A percentile compares a stretch with the other conserved stretches of the same genome.
Conservation (phyloP, 2,797 vertebrate species). For the Mus minutoides region DNA sequence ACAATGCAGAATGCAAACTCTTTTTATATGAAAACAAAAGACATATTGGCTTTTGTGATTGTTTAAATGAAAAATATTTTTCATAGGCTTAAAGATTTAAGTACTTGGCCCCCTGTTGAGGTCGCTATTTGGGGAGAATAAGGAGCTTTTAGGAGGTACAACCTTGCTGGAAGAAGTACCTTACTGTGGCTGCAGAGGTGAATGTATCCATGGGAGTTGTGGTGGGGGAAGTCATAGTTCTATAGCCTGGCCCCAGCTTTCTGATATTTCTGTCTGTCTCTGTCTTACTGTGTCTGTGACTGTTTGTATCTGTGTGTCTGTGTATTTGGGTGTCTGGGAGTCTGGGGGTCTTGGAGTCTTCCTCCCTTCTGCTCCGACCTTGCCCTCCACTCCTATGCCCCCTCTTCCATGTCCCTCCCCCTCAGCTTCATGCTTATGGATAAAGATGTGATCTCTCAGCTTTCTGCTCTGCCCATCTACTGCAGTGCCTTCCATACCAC, state of each 20-base stretch:
- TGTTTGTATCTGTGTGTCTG: neutral
- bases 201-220: neutral
- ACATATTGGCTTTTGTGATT: neutral
- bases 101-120: neutral
- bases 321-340: neutral
- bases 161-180: neutral
- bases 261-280: neutral
- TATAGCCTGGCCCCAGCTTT: neutral
- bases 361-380: neutral
- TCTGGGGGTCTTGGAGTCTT: neutral
- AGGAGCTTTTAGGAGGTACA: neutral
- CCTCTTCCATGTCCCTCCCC: rapidly evolving
- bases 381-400: neutral
- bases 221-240: neutral
- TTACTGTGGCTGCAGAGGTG: neutral
- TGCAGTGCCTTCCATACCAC: neutral
- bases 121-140: neutral
- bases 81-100: neutral
- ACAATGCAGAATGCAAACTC: neutral
- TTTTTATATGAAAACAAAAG: slow-evolving; percentile 25
- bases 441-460: neutral
- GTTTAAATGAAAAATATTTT: neutral
- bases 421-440: neutral
- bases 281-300: neutral
- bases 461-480: neutral